Base-by-base conservation (phyloP, 2,113 vertebrate species). In the Saguinus midas region DNA sequence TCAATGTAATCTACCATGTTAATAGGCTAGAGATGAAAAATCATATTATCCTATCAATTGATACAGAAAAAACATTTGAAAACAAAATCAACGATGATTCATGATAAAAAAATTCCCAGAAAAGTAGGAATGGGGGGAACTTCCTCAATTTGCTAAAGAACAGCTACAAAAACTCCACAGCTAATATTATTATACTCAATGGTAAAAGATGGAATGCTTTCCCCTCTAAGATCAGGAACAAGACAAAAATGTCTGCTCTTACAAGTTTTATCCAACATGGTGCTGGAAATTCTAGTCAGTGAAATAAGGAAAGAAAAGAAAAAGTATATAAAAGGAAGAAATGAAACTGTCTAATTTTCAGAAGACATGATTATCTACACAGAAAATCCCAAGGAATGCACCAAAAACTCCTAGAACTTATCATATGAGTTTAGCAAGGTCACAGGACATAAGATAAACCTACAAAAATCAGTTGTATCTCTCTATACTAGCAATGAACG, bases 341-440 rank as follows among this genome's bases (percentile, higher is more conserved):
- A 82, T 90, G 87, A 95, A 90, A 90, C 87, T 87, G 10, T 68
- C 50, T 7, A 21, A 43, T 70, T 57, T 85, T 55, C 61, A 87
- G 58, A 87, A 76, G 40, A 87, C 57, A 75, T 75, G 90, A 50
- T 57, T 92, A 20, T 75, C 29, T 66, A 81, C 25, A 16, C 45
- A 96, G 80, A 76, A 90, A 90, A 90, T 93, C 61, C 91, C 91
- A 95, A 90, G 50, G 75, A 70, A 87, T 90, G 81, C 82, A 90
- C 81, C 45, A 75, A 84, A 96, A 95, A 93, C 72, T 76, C 75
- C 81, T 83, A 45, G 57, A 87, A 48, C 35, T 85, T 48, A 61
- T 43, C 73, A 58, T 10, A 68, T 52, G 68, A 87, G 40, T 73
- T 92, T 80, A 85, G 43, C 55, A 85, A 57, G 64, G 68, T 85